Base-by-base conservation (phyloP, 2,113 vertebrate genomes). In the Anser cygnoides region DNA sequence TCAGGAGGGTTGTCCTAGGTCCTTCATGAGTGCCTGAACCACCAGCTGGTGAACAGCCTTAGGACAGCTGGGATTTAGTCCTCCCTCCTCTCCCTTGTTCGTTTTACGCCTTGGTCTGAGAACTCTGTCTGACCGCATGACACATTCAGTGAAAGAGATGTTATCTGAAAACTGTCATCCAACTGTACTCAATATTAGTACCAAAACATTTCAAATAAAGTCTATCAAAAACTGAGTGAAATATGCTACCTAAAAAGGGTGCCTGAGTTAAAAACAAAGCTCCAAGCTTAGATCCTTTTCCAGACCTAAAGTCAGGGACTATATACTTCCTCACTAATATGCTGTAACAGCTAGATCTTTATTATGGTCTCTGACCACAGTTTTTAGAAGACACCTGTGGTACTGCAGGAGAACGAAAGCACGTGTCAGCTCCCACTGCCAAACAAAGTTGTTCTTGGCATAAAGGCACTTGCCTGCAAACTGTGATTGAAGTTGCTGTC, bases 381-480 rank as follows among this genome's bases (percentile, higher is more conserved):
- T 75, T 98, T 96, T 95, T 95, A 82, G 77, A 97, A 95, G 95
- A 95, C 25, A 54, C 28, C 50, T 71, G 57, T 84, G 72, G 72
- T 91, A 63, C 65, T 84, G 25, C 52, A 91, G 82, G 62, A 87
- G 71, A 95, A 62, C 73, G 39, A 90, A 92, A 37, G n/a, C 33
- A 78, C 82, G 50, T 79, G 63, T 95, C 85, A 84, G 66, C 50
- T 73, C 55, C 93, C 91, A 63, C 95, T 97, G 94, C 84, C 89
- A 96, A 96, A 85, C 59, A 80, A 95, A 75, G 91, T 94, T 97
- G 75, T 85, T 95, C 65, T 97, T 97, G 96, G 93, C 92, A 84
- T 58, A 65, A 78, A 94, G 77, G 92, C 50, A 57, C 74, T 97
- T 95, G 91, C 61, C 54, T 94, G 73, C 8, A 20, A 96, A 80